Base-by-base conservation (phyloP, 2,113 vertebrate species). In the Grammomys surdaster region DNA sequence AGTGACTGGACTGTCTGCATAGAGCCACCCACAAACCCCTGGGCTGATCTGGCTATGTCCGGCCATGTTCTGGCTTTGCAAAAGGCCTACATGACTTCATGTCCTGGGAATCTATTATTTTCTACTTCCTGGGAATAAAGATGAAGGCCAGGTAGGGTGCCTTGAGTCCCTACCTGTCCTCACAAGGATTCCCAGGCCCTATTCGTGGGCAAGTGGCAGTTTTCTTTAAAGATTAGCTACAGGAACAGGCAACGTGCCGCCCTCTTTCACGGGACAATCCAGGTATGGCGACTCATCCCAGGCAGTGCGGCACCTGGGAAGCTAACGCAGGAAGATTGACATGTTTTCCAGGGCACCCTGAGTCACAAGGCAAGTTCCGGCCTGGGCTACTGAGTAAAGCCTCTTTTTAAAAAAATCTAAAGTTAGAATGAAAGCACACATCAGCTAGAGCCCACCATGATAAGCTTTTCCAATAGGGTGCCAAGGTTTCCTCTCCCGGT, bases 201-300 rank as follows among this genome's bases (percentile, higher is more conserved):
- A 0, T 9, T 46, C 51, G 3, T 16, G 51, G 58, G 63, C 51
- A n/a, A 7, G 75, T 4, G 7, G 40, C 33, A 19, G 16, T 92
- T 76, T 89, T 81, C 73, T 31, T 84, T 36, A 76, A 54, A 92
- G 65, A 86, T 67, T 20, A 87, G 77, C 48, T 46, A 4, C 10
- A n/a, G 82, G 33, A 84, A n/a, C 77, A 19, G 24, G 70, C 85
- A 88, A 40, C 14, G 48, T 54, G 19, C 70, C 40, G 31, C 72
- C 36, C 46, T 86, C 93, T 92, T 90, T 94, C 70, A 77, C 63
- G 82, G 77, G 28, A 40, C 40, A 40, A 75, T 88, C 82, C 58
- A 46, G 46, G 11, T 10, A 19, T 7, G 51, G 43, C 0, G 31
- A 17, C 46, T 87, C 31, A 36, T 19, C 9, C 63, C 63, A 51